Evolutionary conservation across 1,140 invertebrate species (phyloP).

Genomic region (Polypedilum pembai): DNA sequence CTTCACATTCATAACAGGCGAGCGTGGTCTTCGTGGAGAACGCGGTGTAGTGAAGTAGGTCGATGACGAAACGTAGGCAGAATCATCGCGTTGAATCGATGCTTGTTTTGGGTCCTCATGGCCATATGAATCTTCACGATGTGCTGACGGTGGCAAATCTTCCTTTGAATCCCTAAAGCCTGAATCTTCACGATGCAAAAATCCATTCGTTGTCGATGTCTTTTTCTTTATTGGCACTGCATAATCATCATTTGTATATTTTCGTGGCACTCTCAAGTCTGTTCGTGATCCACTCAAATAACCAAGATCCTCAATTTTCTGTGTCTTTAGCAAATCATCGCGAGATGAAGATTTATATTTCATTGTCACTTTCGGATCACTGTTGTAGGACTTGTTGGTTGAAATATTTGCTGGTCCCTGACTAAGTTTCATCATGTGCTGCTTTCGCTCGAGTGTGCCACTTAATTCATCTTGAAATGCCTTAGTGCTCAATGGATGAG

Average conservation of each 20-base stretch:
- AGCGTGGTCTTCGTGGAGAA: constrained; percentile 29
- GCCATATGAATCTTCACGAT: constrained; percentile 33
- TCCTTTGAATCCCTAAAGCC: constrained; percentile 30
- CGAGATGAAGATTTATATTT: background rate
- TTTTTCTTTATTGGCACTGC: constrained; percentile 32
- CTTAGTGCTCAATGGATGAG: constrained; percentile 38
- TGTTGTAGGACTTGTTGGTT: background rate
- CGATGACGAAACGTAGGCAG: constrained; percentile 49
- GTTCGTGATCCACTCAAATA: constrained; percentile 33
- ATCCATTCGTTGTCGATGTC: constrained; percentile 13
- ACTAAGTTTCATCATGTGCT: constrained; percentile 38
- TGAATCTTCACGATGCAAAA: constrained; percentile 32
- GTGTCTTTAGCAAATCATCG: constrained; percentile 29
- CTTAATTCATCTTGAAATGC: constrained; percentile 42
- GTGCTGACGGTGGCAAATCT: constrained; percentile 29
- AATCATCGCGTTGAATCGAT: constrained; percentile 47
- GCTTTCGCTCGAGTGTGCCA: constrained; percentile 41
- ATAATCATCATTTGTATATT: constrained; percentile 31
- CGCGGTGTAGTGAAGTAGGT: constrained; percentile 35
- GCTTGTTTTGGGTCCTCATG: constrained; percentile 36
- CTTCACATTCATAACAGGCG: constrained; percentile 26
- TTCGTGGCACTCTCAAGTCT: constrained; percentile 31
- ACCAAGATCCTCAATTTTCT: constrained; percentile 31
- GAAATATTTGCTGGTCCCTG: constrained; percentile 36
- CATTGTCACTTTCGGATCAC: background rate